phyloP scores from a whole-genome alignment of 2,113 vertebrate species.

The Engraulis encrasicolus region DNA sequence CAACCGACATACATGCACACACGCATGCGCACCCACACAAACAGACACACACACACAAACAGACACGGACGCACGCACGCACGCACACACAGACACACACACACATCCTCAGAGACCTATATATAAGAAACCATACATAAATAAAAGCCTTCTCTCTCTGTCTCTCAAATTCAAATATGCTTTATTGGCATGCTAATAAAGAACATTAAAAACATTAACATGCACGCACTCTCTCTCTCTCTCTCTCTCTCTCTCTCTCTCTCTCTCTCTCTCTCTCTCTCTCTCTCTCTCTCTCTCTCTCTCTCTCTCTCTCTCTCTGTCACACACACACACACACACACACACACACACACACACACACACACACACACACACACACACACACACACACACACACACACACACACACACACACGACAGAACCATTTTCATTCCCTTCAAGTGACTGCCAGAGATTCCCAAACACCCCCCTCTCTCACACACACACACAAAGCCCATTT shows the following conservation, averaged over 20 bases:
- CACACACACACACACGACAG: neutral
- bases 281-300: no score
- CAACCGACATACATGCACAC: conserved; percentile 58
- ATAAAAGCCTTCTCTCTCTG: no score
- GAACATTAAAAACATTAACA: no score
- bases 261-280: no score
- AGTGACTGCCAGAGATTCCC: neutral
- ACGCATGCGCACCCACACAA: neutral
- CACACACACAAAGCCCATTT: no score
- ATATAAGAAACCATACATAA: no score
- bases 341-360: conserved; percentile 7
- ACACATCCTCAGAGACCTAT: neutral
- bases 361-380: neutral
- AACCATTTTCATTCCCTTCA: neutral
- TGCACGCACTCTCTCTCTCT: no score
- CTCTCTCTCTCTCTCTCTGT: no score
- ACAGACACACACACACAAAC: neutral
- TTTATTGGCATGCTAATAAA: no score
- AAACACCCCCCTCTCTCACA: neutral
- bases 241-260: no score
- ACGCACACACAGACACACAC: neutral
- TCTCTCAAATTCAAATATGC: no score
- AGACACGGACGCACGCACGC: conserved; percentile 39
- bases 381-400: neutral
- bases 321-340: conserved; percentile 6